These are phyloP conservation scores for Drosophila anceps DNA, from an alignment of 2,888 invertebrate genomes.

Conservation along the genomic window DNA sequence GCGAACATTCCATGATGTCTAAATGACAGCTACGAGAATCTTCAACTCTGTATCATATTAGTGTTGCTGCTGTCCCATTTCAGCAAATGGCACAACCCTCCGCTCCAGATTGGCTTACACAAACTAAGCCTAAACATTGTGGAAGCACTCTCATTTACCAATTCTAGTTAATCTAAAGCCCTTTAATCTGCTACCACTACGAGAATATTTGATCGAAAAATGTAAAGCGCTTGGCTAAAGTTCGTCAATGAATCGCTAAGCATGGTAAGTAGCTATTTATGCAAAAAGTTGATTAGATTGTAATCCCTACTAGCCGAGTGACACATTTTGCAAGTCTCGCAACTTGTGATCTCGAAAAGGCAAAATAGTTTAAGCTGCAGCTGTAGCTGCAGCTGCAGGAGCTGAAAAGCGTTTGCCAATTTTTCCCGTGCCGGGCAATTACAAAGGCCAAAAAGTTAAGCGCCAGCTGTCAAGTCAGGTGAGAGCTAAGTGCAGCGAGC, in stretches of 20 bases:
- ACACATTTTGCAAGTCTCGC: slow-evolving; percentile 29
- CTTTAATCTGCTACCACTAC: not conserved
- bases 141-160: not conserved
- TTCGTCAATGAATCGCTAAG: slow-evolving; percentile 10
- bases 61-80: not conserved
- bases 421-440: slow-evolving; percentile 63
- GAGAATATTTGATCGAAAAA: not conserved
- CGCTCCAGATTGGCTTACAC: not conserved
- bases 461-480: slow-evolving; percentile 56
- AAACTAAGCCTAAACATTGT: not conserved
- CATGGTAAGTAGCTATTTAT: not conserved
- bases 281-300: slow-evolving; percentile 25
- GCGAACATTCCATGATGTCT: too few relatives aligned
- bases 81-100: not conserved
- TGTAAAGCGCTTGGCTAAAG: not conserved
- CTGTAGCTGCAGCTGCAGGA: slow-evolving; percentile 7
- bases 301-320: slow-evolving; percentile 21
- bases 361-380: slow-evolving; percentile 21
- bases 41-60: too few relatives aligned
- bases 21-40: too few relatives aligned
- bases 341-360: slow-evolving; percentile 13
- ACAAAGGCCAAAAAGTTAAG: slow-evolving; percentile 73
- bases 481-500: slow-evolving; percentile 26
- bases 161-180: not conserved
- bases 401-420: slow-evolving; percentile 48